Base-by-base conservation (phyloP, 2,888 invertebrate species). In the Notocelia uddmanniana region DNA sequence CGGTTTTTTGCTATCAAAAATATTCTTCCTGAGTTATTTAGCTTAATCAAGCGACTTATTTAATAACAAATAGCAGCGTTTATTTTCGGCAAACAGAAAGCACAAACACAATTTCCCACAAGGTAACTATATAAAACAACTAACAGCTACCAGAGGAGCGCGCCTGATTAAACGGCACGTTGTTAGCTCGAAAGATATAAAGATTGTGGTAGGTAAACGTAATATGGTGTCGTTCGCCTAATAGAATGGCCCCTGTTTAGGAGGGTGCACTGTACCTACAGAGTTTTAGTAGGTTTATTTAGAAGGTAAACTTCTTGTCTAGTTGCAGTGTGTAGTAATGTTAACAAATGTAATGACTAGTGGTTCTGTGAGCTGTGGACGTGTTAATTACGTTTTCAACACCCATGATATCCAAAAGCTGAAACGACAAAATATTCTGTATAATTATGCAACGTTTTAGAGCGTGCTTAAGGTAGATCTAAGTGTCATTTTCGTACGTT, bases 221-320 rank as follows among this genome's bases (percentile, higher is more conserved):
- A 92, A 93, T 92, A 92, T 88, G 84, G 84, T 81, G 89, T 89
- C 90, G 89, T 92, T 92, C 88, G 87, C 87, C 88, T 92, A 90
- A 92, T 91, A 91, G 92, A 87, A 90, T 84, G 85, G 83, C 83
- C 87, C 71, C 31, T 58, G 67, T 63, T 31, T 48, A 34, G 48
- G 55, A 58, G 60, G 67, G 34, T 52, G 34, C 60, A 37, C 45
- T 26, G 60, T 67, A 41, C 59, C n/a, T n/a, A n/a, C n/a, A 10
- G 31, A 19, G 52, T 57, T 66, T 55, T 54, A 66, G 37, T 54
- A 23, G 5, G 41, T 55, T 52, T 63, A 66, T 41, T 45, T 66
- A 26, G 26, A 23, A 54, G 5, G 1, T 13, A 41, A 55, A 23
- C 13, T 41, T 26, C 45, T 50, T 31, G 52, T 50, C 26, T 21